A percentile compares a stretch with the other conserved stretches of the same genome.
phyloP scores from a whole-genome alignment of 2,113 vertebrate genomes.

The Pseudopodoces humilis region DNA sequence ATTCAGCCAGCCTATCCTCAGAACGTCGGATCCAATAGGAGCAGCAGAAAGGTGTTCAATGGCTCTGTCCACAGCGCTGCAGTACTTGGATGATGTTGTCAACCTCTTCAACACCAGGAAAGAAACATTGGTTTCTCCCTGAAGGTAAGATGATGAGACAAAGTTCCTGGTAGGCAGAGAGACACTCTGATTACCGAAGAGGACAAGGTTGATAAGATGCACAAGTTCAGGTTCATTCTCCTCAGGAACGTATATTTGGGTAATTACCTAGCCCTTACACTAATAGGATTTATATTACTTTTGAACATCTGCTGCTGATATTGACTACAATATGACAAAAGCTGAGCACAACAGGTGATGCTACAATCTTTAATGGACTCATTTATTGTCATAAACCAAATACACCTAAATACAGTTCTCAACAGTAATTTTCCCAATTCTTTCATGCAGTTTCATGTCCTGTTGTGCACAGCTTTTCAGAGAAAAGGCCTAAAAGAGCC shows the following conservation, averaged over 20 bases:
- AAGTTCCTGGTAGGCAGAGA: neutral
- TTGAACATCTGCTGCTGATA: neutral
- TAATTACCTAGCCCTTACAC: neutral
- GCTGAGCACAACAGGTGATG: neutral
- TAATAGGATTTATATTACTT: neutral
- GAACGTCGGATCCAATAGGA: neutral
- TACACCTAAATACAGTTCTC: neutral
- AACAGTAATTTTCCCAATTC: neutral
- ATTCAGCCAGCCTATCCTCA: neutral
- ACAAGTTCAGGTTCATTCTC: neutral
- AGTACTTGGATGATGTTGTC: neutral
- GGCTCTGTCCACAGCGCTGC: neutral
- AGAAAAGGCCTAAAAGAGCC: neutral
- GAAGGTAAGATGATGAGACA: neutral
- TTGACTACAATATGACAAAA: neutral
- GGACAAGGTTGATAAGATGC: neutral
- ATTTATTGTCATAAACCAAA: neutral
- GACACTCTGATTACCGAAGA: neutral
- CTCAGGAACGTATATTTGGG: neutral
- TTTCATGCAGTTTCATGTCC: neutral
- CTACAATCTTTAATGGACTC: neutral
- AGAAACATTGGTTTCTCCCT: neutral
- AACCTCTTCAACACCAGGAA: neutral
- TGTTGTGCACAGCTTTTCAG: neutral
- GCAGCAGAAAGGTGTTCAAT: neutral